Percentiles rank a stretch among this genome's conserved stretches.
These are phyloP conservation scores for Numenius arquata DNA, from an alignment of 2,113 vertebrate genomes.

Conservation along the genomic window DNA sequence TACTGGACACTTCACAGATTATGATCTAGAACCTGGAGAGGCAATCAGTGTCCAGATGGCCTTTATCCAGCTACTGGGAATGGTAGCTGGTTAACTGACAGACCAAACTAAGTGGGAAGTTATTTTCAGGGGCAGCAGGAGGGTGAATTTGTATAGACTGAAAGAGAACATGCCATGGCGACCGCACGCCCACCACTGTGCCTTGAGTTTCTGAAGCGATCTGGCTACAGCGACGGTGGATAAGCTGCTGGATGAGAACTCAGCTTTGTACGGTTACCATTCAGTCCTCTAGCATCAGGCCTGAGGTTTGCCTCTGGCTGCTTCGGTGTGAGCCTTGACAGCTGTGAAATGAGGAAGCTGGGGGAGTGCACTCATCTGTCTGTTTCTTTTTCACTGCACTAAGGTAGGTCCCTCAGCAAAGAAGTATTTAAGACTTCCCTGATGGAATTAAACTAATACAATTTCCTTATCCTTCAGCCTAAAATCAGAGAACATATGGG, in stretches of 20 bases:
- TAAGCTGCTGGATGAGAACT: background rate
- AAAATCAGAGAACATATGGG: background rate
- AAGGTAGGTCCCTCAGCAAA: background rate
- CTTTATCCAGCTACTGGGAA: background rate
- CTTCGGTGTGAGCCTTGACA: background rate
- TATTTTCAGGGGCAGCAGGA: background rate
- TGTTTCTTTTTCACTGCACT: accelerated
- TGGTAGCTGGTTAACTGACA: background rate
- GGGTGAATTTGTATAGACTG: background rate
- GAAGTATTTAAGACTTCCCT: background rate
- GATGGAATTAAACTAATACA: background rate
- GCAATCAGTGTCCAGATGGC: background rate
- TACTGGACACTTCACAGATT: background rate
- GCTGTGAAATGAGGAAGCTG: background rate
- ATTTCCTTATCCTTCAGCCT: background rate
- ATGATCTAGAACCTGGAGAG: background rate
- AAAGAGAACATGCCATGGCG: background rate
- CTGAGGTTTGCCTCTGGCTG: background rate
- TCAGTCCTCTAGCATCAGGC: background rate
- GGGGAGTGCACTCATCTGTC: background rate
- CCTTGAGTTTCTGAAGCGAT: background rate
- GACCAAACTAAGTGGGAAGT: background rate
- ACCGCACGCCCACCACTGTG: background rate
- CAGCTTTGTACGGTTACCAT: background rate
- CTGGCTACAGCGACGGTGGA: background rate